Evolutionary conservation across 2,888 invertebrate species (phyloP), one percentile per base, ranked within the genome.

Genomic region (Trimorus sp.): DNA sequence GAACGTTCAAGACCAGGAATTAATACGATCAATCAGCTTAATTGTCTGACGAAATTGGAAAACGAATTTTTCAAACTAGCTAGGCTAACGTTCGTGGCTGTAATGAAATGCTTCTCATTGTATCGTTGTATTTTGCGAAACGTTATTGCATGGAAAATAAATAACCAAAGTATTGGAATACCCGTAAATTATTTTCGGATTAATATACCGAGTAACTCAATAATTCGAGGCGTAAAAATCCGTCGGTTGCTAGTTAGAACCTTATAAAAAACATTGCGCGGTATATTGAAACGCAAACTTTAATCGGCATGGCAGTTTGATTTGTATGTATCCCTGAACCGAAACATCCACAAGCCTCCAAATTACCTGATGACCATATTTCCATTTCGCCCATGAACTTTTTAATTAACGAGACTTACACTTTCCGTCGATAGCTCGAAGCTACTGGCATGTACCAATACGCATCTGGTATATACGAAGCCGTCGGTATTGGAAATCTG

Each of bases 391-490:
- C 48, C 38, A 51, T 59, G 38, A 81, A 81, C 81, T 80, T 80
- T 80, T 80, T 71, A 80, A 80, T 80, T 76, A 80, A 80, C 80
- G 71, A 71, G 59, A 80, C 76, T 80, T 80, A 65, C 71, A 75
- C 70, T 80, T 65, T 63, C 45, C 16, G 56, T 58, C 58, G 48
- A 69, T 69, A 74, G 74, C 74, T 74, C 38, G 48, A 40, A 74
- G 73, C 68, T 62, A 69, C 36, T 26, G 26, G 26, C 38, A 37
- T 70, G 65, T 36, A 59, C 70, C 58, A 54, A 71, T 76, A 76
- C 62, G 70, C 70, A 80, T 75, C 54, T 74, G 42, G 48, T 68
- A 54, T 58, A 60, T 42, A 51, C 26, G 37, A 62, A 54, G 14
- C 49, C 9, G 40, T 59, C 58, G 11, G 16, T 70, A 70, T 59